Conservation (phyloP, 92 coral and sea anemone species). For the Parazoanthus darwini region DNA sequence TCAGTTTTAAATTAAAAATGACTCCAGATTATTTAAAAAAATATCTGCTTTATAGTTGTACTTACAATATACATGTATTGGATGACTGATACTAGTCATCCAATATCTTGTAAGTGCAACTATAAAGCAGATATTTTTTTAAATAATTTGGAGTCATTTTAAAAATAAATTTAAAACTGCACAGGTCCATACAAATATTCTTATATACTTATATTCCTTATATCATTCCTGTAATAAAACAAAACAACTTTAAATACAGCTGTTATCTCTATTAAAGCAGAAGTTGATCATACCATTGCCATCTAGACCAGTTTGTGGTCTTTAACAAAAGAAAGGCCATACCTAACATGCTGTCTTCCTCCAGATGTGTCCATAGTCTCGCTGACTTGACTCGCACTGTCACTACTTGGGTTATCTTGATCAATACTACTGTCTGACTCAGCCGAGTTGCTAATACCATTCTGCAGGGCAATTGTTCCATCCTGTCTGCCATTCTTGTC, state of each 20-base stretch:
- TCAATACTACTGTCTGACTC: slow-evolving; percentile 86
- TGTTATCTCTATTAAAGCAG: background rate
- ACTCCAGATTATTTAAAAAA: no score
- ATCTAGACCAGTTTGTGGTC: background rate
- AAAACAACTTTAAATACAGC: background rate
- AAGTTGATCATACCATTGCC: background rate
- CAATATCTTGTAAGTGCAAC: no score
- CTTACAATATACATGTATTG: no score
- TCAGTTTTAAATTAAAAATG: no score
- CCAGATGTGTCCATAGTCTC: slow-evolving; percentile 62
- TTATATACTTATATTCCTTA: no score
- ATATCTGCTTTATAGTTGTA: no score
- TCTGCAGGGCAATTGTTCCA: slow-evolving; percentile 24
- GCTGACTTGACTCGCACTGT: slow-evolving; percentile 81
- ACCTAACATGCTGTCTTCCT: slow-evolving; percentile 70
- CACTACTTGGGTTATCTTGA: slow-evolving; percentile 88
- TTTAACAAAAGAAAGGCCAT: slow-evolving; percentile 40
- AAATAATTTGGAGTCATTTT: no score
- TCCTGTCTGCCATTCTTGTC: slow-evolving; percentile 26
- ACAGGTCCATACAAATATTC: no score
- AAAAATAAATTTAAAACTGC: no score
- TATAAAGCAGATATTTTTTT: no score
- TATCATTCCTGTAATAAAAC: background rate
- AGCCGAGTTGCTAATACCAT: slow-evolving; percentile 53
- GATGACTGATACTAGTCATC: no score